Base-by-base conservation (phyloP, 2,113 vertebrate genomes). In the Notechis scutatus region DNA sequence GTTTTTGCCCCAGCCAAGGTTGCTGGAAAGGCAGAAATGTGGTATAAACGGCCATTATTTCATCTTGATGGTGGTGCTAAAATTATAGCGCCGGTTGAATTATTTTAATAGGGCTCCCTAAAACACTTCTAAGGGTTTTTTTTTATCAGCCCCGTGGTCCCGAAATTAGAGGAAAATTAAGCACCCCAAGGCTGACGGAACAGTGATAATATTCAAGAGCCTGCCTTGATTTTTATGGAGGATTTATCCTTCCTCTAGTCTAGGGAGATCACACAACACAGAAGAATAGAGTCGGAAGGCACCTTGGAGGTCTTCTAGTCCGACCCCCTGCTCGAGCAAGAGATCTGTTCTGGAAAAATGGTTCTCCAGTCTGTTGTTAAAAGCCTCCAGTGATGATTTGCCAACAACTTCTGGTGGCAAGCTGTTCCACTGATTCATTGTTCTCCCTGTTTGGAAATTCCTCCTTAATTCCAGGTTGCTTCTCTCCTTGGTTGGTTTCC, bases 21-120 rank as follows among this genome's bases (percentile, higher is more conserved):
- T 98, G 98, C 98, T 98, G 98, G 97, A 98, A 98, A 98, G 98
- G 98, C 98, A 97, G 97, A 50, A 97, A 97, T 96, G 94, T 91
- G 96, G 97, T 98, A 98, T 56, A 56, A 98, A 98, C 97, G 98
- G 97, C 96, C 97, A 97, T 98, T 98, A 98, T 98, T 98, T 98
- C 98, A 98, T 98, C 98, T 98, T 98, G 98, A 98, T 98, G 97
- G 98, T 96, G 97, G 97, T 97, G 97, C 97, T 98, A 98, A 98
- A 98, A 98, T 98, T 98, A 98, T 98, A 98, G 98, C 97, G 97
- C 97, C 97, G 98, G 98, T 97, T 98, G 98, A 98, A 97, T 98
- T 98, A 98, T 98, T 98, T 98, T 98, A 98, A 97, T 97, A 95
- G 95, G 93, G 97, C 97, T 96, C 97, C 97, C 97, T 97, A 97